Percentiles rank a stretch among this genome's conserved stretches.
Evolutionary conservation across 2,888 invertebrate species (phyloP).

Genomic region (Coelopa pilipes): DNA sequence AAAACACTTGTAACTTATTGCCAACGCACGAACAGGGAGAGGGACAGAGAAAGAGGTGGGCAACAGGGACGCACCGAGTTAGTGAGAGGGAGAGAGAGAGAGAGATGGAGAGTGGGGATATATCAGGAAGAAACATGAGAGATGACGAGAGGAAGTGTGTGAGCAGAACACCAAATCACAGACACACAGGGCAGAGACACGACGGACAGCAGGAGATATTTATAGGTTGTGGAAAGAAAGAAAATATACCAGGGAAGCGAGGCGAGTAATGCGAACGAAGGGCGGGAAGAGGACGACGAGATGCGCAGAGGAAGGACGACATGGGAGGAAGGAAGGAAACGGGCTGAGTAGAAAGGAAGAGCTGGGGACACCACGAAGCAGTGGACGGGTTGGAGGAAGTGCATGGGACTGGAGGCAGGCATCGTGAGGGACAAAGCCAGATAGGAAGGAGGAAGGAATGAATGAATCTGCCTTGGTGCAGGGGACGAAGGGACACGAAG

Average conservation of each 20-base stretch:
- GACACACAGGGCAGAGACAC: not conserved
- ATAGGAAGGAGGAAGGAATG: not conserved
- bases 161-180: no score
- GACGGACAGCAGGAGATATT: conserved; percentile 21
- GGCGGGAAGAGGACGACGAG: not conserved
- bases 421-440: no score
- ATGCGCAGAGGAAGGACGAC: not conserved
- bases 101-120: no score
- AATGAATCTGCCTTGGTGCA: not conserved
- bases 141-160: no score
- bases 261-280: not conserved
- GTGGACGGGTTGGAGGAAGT: not conserved
- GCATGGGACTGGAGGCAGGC: not conserved
- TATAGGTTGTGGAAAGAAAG: conserved; percentile 27
- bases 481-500: not conserved
- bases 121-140: no score
- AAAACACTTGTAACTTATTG: not conserved
- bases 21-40: not conserved
- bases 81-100: no score
- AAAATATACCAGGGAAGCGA: not conserved
- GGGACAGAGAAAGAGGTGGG: not conserved
- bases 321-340: not conserved
- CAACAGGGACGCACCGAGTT: no score
- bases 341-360: not conserved
- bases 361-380: conserved; percentile 18